Evolutionary conservation across 1,140 invertebrate species (phyloP), one percentile per base, ranked within the genome.

Genomic region (Drosophila tristis): DNA sequence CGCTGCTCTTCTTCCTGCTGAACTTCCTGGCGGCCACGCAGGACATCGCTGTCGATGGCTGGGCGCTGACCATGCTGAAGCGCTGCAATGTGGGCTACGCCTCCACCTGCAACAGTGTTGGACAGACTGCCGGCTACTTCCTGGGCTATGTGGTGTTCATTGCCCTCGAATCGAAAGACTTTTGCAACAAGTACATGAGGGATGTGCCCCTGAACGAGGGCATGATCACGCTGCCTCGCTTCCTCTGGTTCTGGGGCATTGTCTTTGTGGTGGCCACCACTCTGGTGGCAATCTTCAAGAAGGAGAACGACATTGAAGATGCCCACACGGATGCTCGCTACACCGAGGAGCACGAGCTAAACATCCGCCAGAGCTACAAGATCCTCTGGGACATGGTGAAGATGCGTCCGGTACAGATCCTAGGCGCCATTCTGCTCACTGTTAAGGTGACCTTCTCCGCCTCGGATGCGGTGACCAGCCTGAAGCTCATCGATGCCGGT

Each of bases 41-140:
- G 93, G 99, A 99, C 93, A 99, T 99, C 91, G 98, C 98, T 58
- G 98, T 99, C 1, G 99, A 99, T 94, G 99, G 99, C 3, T 99
- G 99, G 99, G 99, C 99, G 2, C 93, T 99, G 1, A 99, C 99
- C 3, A 99, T 99, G 97, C 93, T 99, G 3, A 97, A 98, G 92
- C 96, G 97, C 95, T 96, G 94, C 91, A 99, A 99, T 93, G 98
- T 99, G 35, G 98, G 97, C n/a, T 98, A 99, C 93, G 99, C 99
- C 7, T 99, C 98, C 9, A 99, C 98, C 0, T 99, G 99, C 92
- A 99, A 99, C 91, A 97, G 97, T 82, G 98, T 99, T 8, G 99
- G 99, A 15, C 99, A 99, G 93, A 99, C 98, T 0, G 96, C 98
- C 59, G 99, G 99, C 1, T 99, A 97, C 92, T 99, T 99, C 91